phyloP scores from a whole-genome alignment of 2,113 vertebrate genomes.

The Pterophyllum scalare region DNA sequence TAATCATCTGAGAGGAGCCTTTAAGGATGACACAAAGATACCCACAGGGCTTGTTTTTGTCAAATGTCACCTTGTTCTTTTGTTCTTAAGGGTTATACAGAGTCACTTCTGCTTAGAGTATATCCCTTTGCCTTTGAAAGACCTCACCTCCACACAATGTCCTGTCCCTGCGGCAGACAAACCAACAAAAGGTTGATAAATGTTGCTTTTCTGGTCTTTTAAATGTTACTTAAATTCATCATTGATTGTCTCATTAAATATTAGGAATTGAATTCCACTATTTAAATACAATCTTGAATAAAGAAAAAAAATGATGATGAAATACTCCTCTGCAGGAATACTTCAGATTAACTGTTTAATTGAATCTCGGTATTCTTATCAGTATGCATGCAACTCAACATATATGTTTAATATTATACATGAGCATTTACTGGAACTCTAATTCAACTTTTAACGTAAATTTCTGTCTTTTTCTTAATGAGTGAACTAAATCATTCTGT shows the following conservation, averaged over 20 bases:
- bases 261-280: background rate
- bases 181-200: slow-evolving; percentile 3
- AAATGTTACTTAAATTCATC: background rate
- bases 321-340: background rate
- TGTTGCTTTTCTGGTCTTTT: background rate
- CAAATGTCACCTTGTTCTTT: slow-evolving; percentile 47
- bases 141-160: slow-evolving; percentile 17
- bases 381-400: background rate
- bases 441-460: background rate
- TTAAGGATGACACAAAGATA: slow-evolving; percentile 41
- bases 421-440: background rate
- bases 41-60: slow-evolving; percentile 34
- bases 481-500: background rate
- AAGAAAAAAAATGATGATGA: background rate
- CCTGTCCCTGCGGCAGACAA: background rate
- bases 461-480: background rate
- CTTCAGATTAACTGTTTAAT: background rate
- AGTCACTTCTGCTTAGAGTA: slow-evolving; percentile 1
- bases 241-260: background rate
- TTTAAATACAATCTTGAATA: slow-evolving; percentile 6
- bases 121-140: slow-evolving; percentile 16
- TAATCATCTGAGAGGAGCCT: slow-evolving; percentile 33
- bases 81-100: slow-evolving; percentile 16
- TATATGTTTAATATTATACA: background rate
- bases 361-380: background rate